Percentiles rank a stretch among this genome's conserved stretches.
These are phyloP conservation scores for Tamias sibiricus DNA, from an alignment of 2,113 vertebrate genomes.

Conservation along the genomic window DNA sequence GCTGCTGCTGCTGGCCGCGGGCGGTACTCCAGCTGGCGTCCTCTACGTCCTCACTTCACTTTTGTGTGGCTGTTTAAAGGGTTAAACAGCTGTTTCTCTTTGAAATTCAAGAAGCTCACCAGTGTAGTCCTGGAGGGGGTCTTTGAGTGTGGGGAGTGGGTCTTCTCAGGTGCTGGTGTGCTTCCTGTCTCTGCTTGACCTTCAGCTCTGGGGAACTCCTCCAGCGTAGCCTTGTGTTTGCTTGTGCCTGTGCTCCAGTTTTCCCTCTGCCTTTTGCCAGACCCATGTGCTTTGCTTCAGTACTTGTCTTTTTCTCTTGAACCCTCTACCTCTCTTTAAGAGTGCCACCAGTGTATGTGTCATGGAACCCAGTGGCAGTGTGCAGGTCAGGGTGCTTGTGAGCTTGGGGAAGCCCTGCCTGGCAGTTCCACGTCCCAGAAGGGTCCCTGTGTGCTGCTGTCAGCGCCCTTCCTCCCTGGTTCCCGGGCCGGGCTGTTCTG, in stretches of 20 bases:
- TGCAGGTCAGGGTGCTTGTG: no score
- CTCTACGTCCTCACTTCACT: background rate
- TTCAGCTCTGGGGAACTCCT: background rate
- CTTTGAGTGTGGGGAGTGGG: background rate
- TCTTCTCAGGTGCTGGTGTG: no score
- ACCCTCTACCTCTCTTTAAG: no score
- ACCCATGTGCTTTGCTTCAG: background rate
- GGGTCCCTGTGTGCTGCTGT: no score
- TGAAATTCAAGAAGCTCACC: background rate
- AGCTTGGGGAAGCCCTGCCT: no score
- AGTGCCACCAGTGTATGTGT: no score
- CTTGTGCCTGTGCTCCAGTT: background rate
- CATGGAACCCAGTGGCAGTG: no score
- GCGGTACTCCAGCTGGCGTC: background rate
- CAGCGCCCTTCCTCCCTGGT: no score
- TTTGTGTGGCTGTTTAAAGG: background rate
- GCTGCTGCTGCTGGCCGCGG: no score
- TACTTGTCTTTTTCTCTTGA: constrained; percentile 56
- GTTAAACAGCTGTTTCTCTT: background rate
- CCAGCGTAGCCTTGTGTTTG: no score
- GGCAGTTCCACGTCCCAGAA: no score
- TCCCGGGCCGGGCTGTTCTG: no score
- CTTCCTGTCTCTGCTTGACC: background rate
- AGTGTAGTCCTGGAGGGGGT: background rate
- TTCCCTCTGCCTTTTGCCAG: background rate